A percentile compares a stretch with the other conserved stretches of the same genome.
These are phyloP conservation scores for Tychaedon coryphoeus DNA, from an alignment of 2,113 vertebrate species.

Conservation along the genomic window DNA sequence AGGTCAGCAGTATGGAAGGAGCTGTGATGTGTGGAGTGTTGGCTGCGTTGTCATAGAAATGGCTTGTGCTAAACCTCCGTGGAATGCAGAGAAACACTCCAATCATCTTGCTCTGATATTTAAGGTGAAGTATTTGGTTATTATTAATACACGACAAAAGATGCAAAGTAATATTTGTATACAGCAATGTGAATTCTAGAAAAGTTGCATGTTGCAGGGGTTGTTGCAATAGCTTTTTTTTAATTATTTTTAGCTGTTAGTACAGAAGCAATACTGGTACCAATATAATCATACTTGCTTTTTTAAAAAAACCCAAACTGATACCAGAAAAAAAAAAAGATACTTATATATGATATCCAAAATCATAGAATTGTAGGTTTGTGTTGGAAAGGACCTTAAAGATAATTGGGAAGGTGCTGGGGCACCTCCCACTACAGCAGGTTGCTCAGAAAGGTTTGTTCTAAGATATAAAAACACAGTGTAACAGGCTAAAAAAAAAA, in stretches of 20 bases:
- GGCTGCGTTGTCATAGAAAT: conserved; percentile 92
- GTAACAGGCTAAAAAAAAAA: neutral
- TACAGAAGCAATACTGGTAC: neutral
- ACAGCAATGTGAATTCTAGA: neutral
- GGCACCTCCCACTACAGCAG: neutral
- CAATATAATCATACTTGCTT: neutral
- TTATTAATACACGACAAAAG: neutral
- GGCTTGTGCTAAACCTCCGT: conserved; percentile 90
- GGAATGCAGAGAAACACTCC: conserved; percentile 92
- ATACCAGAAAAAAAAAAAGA: neutral
- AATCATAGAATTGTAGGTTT: neutral
- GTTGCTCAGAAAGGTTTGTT: neutral
- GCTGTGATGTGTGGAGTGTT: conserved; percentile 93
- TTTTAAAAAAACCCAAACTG: neutral
- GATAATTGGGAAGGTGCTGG: neutral
- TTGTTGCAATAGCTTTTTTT: neutral
- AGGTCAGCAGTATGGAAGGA: conserved; percentile 89
- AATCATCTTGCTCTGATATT: conserved; percentile 92
- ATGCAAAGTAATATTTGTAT: neutral
- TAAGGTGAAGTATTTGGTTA: conserved; percentile 74
- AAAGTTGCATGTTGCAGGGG: neutral
- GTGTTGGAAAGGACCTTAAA: neutral
- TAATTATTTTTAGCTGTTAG: neutral
- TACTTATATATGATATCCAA: neutral
- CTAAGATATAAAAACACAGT: neutral